phyloP scores from a whole-genome alignment of 2,113 vertebrate genomes.

The Chascanopsetta lugubris region DNA sequence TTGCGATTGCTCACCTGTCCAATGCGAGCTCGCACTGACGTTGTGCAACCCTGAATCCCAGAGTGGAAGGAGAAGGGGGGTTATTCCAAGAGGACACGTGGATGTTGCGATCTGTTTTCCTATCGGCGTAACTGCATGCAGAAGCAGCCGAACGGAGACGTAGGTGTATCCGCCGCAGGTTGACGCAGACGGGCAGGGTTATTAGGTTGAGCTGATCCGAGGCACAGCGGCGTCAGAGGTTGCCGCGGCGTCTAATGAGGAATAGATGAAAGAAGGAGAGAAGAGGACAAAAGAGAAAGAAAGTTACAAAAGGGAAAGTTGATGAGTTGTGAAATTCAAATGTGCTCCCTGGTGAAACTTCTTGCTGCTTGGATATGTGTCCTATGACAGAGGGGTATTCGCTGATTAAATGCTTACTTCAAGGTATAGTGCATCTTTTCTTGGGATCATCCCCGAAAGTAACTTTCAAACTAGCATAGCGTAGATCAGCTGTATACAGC shows the following conservation, averaged over 20 bases:
- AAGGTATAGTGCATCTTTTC: conserved; percentile 1
- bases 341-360: neutral
- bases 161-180: conserved; percentile 32
- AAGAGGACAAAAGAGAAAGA: neutral
- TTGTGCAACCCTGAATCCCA: conserved; percentile 6
- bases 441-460: too few species aligned
- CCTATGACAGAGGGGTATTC: neutral
- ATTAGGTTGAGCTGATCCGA: conserved; percentile 31
- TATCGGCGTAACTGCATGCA: conserved; percentile 14
- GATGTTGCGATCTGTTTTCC: conserved; percentile 16
- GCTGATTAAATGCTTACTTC: neutral
- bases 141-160: conserved; percentile 15
- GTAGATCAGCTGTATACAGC: too few species aligned
- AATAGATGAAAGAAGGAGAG: conserved; percentile 26
- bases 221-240: conserved; percentile 8
- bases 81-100: conserved; percentile 3
- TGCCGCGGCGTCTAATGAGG: conserved; percentile 19
- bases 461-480: too few species aligned
- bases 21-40: neutral
- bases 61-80: conserved; percentile 17
- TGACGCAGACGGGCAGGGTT: conserved; percentile 36
- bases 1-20: conserved; percentile 10
- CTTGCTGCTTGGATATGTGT: neutral
- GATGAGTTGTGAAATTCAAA: conserved; percentile 2
- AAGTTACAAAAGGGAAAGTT: neutral